Conservation (phyloP, 2,797 vertebrate genomes). For the Gambusia yucatana region DNA sequence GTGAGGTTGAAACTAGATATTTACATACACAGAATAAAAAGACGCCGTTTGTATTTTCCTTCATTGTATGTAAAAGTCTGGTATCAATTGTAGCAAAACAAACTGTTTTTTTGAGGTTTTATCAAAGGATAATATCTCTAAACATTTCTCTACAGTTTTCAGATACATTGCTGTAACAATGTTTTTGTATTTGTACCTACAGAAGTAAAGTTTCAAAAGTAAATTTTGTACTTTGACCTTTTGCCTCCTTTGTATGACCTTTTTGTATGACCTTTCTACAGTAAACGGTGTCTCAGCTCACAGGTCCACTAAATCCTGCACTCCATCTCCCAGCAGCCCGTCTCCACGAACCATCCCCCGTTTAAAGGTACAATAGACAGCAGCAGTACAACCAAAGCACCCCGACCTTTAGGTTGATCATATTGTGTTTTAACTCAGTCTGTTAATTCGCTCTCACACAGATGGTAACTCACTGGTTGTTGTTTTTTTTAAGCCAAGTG, state of each 20-base stretch:
- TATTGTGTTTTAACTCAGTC: no score
- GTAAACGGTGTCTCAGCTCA: constrained; percentile 92
- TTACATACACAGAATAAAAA: neutral
- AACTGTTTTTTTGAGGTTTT: neutral
- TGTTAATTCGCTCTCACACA: neutral
- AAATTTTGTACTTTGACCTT: neutral
- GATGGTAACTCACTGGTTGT: neutral
- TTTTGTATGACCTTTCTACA: constrained; percentile 55
- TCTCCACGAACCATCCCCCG: constrained; percentile 80
- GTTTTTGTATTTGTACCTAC: neutral
- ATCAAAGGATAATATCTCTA: neutral
- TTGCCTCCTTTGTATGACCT: constrained; percentile 9
- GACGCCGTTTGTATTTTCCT: neutral
- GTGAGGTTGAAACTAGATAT: neutral
- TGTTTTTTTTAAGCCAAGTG: neutral
- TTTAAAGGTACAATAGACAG: constrained; percentile 84
- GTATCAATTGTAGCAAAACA: neutral
- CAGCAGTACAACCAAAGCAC: neutral
- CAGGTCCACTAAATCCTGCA: constrained; percentile 93
- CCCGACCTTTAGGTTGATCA: neutral
- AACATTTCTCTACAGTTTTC: neutral
- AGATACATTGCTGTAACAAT: neutral
- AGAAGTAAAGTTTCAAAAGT: neutral
- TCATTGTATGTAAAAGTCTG: neutral
- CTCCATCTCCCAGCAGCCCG: constrained; percentile 93